Percentiles rank a stretch among this genome's conserved stretches.
Conservation (phyloP, 1,140 invertebrate species). For the Lepidostoma basale region DNA sequence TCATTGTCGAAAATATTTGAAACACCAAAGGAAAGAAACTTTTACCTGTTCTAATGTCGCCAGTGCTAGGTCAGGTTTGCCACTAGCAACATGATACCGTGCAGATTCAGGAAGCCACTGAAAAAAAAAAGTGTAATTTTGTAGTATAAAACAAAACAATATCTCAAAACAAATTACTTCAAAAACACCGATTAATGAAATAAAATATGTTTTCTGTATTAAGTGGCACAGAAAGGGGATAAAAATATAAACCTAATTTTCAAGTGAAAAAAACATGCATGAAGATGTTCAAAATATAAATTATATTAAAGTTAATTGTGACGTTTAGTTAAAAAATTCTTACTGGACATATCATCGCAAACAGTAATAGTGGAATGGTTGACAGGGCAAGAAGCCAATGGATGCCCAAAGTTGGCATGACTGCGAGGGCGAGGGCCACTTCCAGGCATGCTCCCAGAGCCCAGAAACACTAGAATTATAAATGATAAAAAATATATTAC, state of each 20-base stretch:
- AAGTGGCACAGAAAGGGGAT: not conserved
- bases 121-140: slow-evolving; percentile 47
- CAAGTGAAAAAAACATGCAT: not conserved
- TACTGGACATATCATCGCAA: slow-evolving; percentile 79
- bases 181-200: too few relatives aligned
- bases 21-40: too few relatives aligned
- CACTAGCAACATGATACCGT: slow-evolving; percentile 83
- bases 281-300: not conserved
- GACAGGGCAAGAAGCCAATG: slow-evolving; percentile 89
- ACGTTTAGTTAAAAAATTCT: slow-evolving; percentile 51
- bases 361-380: slow-evolving; percentile 84
- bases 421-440: slow-evolving; percentile 85
- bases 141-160: too few relatives aligned
- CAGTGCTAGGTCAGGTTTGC: slow-evolving; percentile 84
- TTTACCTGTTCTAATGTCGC: slow-evolving; percentile 79
- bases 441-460: slow-evolving; percentile 92
- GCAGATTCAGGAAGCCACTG: slow-evolving; percentile 95
- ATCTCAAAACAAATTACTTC: too few relatives aligned
- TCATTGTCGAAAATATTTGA: too few relatives aligned
- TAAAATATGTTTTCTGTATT: not conserved
- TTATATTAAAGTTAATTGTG: not conserved
- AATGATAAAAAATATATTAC: too few relatives aligned
- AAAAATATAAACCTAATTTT: not conserved
- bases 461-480: slow-evolving; percentile 92
- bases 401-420: slow-evolving; percentile 93